These are phyloP conservation scores for Bombus waltoni DNA, from an alignment of 1,140 invertebrate species.

Conservation along the genomic window DNA sequence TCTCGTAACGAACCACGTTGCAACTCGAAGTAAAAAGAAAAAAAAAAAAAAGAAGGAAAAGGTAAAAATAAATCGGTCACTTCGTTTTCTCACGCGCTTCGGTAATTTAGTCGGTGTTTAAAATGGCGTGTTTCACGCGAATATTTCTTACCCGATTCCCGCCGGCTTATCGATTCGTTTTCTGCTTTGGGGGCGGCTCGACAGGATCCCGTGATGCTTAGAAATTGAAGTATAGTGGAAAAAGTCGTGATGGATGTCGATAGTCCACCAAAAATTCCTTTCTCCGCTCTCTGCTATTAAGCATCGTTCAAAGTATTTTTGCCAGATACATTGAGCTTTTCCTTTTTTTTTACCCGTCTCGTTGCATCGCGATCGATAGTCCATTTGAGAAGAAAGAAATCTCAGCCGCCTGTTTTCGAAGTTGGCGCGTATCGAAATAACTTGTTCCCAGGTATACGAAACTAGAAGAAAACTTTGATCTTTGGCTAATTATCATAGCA, in stretches of 20 bases:
- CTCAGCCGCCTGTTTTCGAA: background rate
- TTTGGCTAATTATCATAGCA: background rate
- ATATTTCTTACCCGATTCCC: conserved; percentile 13
- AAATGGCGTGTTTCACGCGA: conserved; percentile 15
- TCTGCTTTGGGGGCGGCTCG: background rate
- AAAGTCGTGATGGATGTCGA: conserved; percentile 17
- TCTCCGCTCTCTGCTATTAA: background rate
- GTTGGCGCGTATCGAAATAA: background rate
- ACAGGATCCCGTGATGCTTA: background rate
- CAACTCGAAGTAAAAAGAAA: background rate
- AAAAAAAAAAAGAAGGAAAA: background rate
- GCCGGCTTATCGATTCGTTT: conserved; percentile 10
- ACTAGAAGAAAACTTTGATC: background rate
- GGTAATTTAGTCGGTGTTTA: conserved; percentile 8
- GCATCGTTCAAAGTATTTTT: conserved; percentile 11
- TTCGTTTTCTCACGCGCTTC: conserved; percentile 19
- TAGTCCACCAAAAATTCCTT: background rate
- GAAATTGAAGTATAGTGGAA: background rate
- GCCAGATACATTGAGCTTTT: too few species aligned
- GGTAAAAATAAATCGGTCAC: background rate
- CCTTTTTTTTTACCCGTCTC: background rate
- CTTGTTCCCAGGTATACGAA: background rate
- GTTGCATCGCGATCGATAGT: conserved; percentile 3
- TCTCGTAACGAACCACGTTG: conserved; percentile 2
- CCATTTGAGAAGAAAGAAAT: background rate